Evolutionary conservation across 2,113 vertebrate genomes (phyloP).

Genomic region (Lagopus leucura): DNA sequence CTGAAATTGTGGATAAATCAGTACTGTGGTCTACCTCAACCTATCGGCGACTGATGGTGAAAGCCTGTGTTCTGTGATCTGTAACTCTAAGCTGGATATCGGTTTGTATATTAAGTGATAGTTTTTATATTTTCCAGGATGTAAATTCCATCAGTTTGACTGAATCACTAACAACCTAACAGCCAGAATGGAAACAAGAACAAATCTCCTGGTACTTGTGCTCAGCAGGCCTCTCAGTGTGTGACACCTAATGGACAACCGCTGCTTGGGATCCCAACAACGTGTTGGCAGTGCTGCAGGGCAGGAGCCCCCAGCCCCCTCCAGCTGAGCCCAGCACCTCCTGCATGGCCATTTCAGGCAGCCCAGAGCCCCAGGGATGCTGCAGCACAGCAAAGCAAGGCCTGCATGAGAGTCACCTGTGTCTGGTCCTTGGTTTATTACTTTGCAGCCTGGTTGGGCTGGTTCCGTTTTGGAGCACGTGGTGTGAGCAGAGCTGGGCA

Average conservation of each 20-base stretch:
- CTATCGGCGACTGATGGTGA: constrained; percentile 57
- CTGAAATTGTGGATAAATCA: constrained; percentile 52
- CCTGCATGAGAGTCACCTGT: background rate
- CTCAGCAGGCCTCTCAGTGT: background rate
- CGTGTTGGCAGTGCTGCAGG: background rate
- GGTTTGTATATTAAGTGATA: constrained; percentile 43
- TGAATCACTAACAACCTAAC: constrained; percentile 6
- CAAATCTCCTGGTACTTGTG: constrained; percentile 10
- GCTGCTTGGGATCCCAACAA: background rate
- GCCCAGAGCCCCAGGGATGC: background rate
- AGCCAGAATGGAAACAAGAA: background rate
- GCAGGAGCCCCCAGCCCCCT: background rate
- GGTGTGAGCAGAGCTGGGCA: background rate
- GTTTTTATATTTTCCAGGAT: constrained; percentile 31
- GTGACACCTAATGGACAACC: background rate
- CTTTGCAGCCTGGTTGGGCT: background rate
- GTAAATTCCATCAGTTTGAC: constrained; percentile 9
- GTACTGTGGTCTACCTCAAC: constrained; percentile 80
- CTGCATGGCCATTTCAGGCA: background rate
- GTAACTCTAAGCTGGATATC: constrained; percentile 50
- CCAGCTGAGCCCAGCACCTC: background rate
- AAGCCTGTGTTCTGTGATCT: constrained; percentile 43
- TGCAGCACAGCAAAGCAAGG: background rate
- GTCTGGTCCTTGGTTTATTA: background rate
- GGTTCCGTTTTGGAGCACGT: background rate